A percentile compares a stretch with the other conserved stretches of the same genome.
Conservation (phyloP, 2,113 vertebrate species). For the Macaca nemestrina region DNA sequence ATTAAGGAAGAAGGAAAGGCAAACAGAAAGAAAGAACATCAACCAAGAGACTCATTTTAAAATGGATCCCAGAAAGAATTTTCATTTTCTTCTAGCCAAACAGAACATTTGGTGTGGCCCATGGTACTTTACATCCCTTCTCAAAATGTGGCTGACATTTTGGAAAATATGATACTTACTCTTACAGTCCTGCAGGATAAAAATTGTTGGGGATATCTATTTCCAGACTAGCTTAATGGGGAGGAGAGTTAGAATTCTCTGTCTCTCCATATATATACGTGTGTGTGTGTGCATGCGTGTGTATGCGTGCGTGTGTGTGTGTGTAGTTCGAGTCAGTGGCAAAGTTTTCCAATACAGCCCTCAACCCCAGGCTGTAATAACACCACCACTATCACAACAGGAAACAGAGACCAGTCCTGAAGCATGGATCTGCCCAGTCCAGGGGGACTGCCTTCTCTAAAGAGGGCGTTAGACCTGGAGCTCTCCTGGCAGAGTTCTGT, state of each 20-base stretch:
- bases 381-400: neutral
- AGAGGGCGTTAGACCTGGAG: no score
- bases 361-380: neutral
- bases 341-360: slow-evolving; percentile 14
- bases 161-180: neutral
- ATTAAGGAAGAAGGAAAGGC: neutral
- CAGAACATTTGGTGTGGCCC: neutral
- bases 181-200: neutral
- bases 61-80: neutral
- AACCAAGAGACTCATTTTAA: neutral
- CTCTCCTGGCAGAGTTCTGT: neutral
- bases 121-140: neutral
- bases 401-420: neutral
- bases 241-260: neutral
- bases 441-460: neutral
- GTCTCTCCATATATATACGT: neutral
- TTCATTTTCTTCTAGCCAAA: neutral
- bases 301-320: no score
- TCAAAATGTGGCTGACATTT: neutral
- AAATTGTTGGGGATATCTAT: neutral
- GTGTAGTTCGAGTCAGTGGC: neutral
- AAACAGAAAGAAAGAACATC: neutral
- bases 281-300: neutral
- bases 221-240: neutral
- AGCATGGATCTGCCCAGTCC: neutral